Percentiles rank a stretch among this genome's conserved stretches.
phyloP scores from a whole-genome alignment of 2,888 invertebrate genomes.

The Tuberolachnus salignus region DNA sequence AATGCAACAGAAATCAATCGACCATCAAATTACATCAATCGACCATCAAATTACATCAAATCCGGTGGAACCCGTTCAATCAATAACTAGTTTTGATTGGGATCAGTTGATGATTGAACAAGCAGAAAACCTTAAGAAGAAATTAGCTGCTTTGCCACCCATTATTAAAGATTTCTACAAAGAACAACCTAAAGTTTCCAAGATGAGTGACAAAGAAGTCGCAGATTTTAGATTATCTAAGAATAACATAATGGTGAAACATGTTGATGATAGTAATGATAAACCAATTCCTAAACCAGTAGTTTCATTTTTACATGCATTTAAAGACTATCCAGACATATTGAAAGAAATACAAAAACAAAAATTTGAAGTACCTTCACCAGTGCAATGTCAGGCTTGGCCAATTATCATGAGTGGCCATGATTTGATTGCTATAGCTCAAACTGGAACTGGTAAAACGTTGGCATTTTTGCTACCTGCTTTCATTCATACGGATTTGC shows the following conservation, averaged over 20 bases:
- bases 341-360: conserved; percentile 80
- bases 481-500: conserved; percentile 89
- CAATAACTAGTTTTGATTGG: conserved; percentile 31
- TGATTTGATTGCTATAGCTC: conserved; percentile 96
- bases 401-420: conserved; percentile 87
- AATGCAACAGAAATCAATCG: neutral
- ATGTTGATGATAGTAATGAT: conserved; percentile 60
- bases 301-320: conserved; percentile 75
- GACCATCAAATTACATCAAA: neutral
- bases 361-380: conserved; percentile 82
- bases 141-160: conserved; percentile 72
- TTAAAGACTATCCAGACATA: conserved; percentile 78
- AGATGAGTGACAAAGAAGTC: conserved; percentile 71
- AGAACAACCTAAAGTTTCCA: conserved; percentile 75
- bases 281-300: conserved; percentile 77
- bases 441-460: conserved; percentile 91
- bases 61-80: neutral
- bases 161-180: conserved; percentile 82
- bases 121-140: conserved; percentile 63
- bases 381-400: conserved; percentile 94
- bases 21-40: neutral
- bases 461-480: conserved; percentile 92
- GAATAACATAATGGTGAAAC: conserved; percentile 76
- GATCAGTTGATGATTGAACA: conserved; percentile 48
- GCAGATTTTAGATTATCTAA: conserved; percentile 66